These are phyloP conservation scores for Amia ocellicauda DNA, from an alignment of 2,113 vertebrate genomes.

Conservation along the genomic window DNA sequence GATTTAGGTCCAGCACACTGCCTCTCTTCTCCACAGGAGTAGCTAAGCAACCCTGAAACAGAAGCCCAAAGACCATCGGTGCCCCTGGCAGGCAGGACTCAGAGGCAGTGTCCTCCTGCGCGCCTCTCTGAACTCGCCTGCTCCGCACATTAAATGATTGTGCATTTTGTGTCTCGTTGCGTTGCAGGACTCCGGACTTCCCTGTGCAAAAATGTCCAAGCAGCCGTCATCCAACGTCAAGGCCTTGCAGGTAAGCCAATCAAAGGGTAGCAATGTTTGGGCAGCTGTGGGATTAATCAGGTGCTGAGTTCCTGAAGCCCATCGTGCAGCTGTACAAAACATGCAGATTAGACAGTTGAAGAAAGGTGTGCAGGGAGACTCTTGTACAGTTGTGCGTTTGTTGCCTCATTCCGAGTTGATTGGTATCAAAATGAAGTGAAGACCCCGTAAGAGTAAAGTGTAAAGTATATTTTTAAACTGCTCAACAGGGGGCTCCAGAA, in stretches of 20 bases:
- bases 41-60: conserved; percentile 76
- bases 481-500: no score
- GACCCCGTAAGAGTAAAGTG: no score
- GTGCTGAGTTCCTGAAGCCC: no score
- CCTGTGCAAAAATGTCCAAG: conserved; percentile 82
- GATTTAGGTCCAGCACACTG: conserved; percentile 82
- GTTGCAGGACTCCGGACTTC: conserved; percentile 53
- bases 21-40: conserved; percentile 63
- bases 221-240: conserved; percentile 90
- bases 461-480: no score
- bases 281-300: no score
- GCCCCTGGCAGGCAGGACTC: conserved; percentile 55
- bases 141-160: conserved; percentile 40
- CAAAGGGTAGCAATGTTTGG: conserved; percentile 2
- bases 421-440: no score
- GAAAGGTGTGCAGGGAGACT: no score
- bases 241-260: conserved; percentile 89
- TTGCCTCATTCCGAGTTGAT: no score
- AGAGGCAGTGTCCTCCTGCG: conserved; percentile 36
- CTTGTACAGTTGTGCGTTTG: no score
- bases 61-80: conserved; percentile 76
- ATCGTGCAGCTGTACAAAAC: no score
- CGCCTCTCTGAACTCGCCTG: background rate
- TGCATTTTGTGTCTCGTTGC: conserved; percentile 32
- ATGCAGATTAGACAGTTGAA: no score